Evolutionary conservation across 2,888 invertebrate genomes (phyloP), one percentile per base, ranked within the genome.

Genomic region (Leptinotarsa tumamoca): DNA sequence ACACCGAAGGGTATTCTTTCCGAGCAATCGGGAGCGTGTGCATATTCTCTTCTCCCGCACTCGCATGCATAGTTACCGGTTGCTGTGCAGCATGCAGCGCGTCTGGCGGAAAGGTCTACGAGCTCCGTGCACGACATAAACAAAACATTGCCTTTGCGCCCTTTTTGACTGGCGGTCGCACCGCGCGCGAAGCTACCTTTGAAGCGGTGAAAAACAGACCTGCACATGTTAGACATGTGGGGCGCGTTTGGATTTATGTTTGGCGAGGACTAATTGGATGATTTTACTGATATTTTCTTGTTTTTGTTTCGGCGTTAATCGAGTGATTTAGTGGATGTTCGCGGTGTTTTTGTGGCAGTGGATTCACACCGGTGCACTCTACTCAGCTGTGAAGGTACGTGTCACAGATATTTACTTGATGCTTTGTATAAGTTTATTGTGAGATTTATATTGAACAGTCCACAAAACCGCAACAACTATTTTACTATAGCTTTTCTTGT

Each of bases 191-290:
- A n/a, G 18, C 43, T 71, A 54, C 49, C 58, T 58, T 70, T 70
- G 70, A 69, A 21, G 54, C 27, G 69, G 54, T 58, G 70, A 68
- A 71, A 72, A 50, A 50, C 68, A 72, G 74, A 67, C 71, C 56
- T 75, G 78, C 81, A 82, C 81, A 80, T 81, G 82, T 73, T 73
- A 72, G 74, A 79, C 82, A 82, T 82, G 80, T 82, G 82, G 49
- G 49, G 15, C 76, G 77, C 73, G 71, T 58, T 72, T 72, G 74
- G 68, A 77, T 80, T 79, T 73, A 75, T 79, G 73, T 73, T 70
- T 68, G 75, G 73, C 72, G 73, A 54, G 61, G 79, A 77, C 78
- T 80, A 78, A 80, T 78, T 79, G 76, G 56, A 54, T 61, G 70
- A 58, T 58, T 70, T 70, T 33, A 52, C 21, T n/a, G 33, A 51